These are phyloP conservation scores for Chaenogobius annularis DNA, from an alignment of 2,113 vertebrate species.

Conservation along the genomic window DNA sequence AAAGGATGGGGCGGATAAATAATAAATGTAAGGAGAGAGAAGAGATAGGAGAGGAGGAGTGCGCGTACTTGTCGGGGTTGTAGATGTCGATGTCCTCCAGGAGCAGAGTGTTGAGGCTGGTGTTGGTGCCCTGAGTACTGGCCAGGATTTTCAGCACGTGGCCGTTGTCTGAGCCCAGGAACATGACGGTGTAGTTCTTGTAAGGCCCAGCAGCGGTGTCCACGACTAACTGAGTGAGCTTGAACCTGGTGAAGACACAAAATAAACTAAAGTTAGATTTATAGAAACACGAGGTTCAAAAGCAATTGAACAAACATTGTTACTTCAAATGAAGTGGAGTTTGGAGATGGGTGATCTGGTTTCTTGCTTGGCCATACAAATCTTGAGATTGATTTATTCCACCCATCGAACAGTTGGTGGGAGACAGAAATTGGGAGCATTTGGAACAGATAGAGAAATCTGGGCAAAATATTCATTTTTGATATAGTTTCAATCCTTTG, in stretches of 20 bases:
- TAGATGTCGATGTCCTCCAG: conserved; percentile 91
- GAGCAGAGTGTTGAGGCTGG: conserved; percentile 73
- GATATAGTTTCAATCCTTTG: too few species aligned
- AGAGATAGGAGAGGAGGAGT: not conserved
- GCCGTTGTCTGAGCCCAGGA: conserved; percentile 89
- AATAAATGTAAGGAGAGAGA: not conserved
- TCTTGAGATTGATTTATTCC: too few species aligned
- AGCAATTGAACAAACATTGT: too few species aligned
- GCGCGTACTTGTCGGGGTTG: conserved; percentile 78
- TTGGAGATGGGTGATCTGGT: too few species aligned
- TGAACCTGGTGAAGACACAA: conserved; percentile 67
- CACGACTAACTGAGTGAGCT: conserved; percentile 87
- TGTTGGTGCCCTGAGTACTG: conserved; percentile 68
- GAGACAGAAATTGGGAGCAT: too few species aligned
- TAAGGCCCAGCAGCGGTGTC: conserved; percentile 83
- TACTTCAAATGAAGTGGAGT: too few species aligned
- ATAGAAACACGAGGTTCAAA: too few species aligned
- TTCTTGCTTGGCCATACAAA: too few species aligned
- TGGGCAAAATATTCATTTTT: too few species aligned
- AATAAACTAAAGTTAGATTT: not conserved
- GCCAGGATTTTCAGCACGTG: conserved; percentile 87
- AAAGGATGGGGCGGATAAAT: not conserved
- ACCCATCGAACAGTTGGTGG: too few species aligned
- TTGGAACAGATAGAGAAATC: too few species aligned
- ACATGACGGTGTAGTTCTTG: conserved; percentile 85